A percentile compares a stretch with the other conserved stretches of the same genome.
Conservation (phyloP, 2,113 vertebrate genomes). For the Morone saxatilis region DNA sequence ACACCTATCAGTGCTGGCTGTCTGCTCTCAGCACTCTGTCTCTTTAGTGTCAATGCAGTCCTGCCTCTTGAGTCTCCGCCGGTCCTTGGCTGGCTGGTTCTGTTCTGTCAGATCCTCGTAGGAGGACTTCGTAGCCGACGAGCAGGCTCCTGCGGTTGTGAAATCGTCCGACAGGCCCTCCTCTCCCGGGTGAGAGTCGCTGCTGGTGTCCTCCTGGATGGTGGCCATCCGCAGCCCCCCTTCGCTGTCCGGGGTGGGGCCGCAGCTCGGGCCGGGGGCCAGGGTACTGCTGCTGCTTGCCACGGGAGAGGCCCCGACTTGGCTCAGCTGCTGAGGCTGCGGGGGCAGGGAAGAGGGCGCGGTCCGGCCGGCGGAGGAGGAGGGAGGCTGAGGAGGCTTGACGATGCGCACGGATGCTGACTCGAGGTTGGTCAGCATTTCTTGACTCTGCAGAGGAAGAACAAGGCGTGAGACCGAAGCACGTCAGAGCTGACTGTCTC, state of each 20-base stretch:
- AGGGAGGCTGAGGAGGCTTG: constrained; percentile 86
- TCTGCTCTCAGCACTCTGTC: constrained; percentile 89
- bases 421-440: constrained; percentile 93
- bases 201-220: constrained; percentile 97
- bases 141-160: constrained; percentile 87
- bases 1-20: not conserved
- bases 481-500: not conserved
- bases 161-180: constrained; percentile 89
- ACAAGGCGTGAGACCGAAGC: constrained; percentile 30
- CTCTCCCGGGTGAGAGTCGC: constrained; percentile 90
- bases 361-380: constrained; percentile 76
- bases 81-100: constrained; percentile 81
- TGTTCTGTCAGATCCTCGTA: constrained; percentile 93
- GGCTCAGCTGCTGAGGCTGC: constrained; percentile 64
- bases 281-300: constrained; percentile 57
- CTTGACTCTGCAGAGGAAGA: constrained; percentile 86
- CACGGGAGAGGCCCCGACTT: constrained; percentile 21
- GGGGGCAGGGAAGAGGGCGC: constrained; percentile 80
- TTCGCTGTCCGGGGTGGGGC: constrained; percentile 72
- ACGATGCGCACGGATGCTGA: constrained; percentile 89
- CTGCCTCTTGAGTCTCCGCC: constrained; percentile 92
- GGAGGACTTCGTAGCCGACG: constrained; percentile 91
- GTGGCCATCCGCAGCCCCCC: constrained; percentile 93
- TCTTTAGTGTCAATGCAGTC: constrained; percentile 93
- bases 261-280: constrained; percentile 68